phyloP scores from a whole-genome alignment of 2,113 vertebrate genomes.

The Chionis minor region DNA sequence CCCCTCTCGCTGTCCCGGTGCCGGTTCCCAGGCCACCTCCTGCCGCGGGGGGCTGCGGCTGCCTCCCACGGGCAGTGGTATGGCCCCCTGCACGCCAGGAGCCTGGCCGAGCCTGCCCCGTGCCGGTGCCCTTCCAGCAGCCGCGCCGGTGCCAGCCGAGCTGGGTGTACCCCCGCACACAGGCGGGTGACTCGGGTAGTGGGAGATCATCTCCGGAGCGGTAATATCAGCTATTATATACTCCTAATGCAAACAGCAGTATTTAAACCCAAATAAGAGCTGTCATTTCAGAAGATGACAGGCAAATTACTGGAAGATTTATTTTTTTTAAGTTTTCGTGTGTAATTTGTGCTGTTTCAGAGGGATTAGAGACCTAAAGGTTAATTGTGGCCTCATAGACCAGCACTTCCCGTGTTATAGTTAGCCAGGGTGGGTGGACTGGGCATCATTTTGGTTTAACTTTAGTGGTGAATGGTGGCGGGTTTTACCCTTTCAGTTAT shows the following conservation, averaged over 20 bases:
- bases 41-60: fast-evolving
- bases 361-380: neutral
- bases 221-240: neutral
- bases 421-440: neutral
- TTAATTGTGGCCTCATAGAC: neutral
- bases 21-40: too few relatives aligned
- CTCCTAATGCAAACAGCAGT: neutral
- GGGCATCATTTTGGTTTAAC: too few relatives aligned
- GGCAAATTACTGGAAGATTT: neutral
- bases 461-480: neutral
- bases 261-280: neutral
- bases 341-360: neutral
- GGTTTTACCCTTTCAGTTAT: neutral
- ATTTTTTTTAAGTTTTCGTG: neutral
- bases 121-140: neutral
- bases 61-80: neutral
- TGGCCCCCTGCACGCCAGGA: fast-evolving
- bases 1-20: too few relatives aligned
- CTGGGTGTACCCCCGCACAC: neutral
- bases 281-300: neutral
- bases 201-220: neutral
- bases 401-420: neutral
- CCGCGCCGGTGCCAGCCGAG: neutral
- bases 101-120: neutral
- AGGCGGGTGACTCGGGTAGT: neutral